phyloP scores from a whole-genome alignment of 2,113 vertebrate species.

The Cyphomyrus plagiostoma region DNA sequence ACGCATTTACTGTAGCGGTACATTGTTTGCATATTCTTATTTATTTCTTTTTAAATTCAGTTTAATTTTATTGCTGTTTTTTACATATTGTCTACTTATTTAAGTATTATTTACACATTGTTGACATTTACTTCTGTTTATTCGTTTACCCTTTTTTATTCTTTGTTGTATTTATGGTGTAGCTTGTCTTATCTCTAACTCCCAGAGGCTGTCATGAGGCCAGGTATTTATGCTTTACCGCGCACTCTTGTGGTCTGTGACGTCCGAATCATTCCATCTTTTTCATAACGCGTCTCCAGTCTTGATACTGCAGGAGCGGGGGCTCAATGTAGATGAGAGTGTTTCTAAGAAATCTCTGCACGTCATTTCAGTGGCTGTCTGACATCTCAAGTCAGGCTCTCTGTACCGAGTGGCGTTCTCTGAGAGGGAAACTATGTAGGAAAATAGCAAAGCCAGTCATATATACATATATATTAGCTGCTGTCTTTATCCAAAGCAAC shows the following conservation, averaged over 20 bases:
- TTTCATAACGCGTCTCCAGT: background rate
- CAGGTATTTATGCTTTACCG: background rate
- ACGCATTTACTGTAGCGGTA: background rate
- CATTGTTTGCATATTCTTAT: background rate
- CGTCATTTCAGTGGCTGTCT: conserved; percentile 1
- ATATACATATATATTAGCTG: background rate
- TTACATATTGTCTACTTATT: background rate
- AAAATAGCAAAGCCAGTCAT: background rate
- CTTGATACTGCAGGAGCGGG: background rate
- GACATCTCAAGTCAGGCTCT: background rate
- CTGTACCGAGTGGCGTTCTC: background rate
- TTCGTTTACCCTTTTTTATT: background rate
- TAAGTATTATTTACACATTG: background rate
- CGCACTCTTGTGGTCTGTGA: background rate
- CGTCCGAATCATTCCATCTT: background rate
- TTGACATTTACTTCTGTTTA: background rate
- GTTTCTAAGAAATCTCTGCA: conserved; percentile 9
- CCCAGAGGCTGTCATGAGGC: background rate
- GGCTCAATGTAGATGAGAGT: background rate
- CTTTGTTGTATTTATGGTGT: background rate
- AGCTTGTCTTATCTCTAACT: background rate
- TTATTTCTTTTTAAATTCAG: background rate
- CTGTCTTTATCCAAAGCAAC: background rate
- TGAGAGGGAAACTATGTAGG: background rate
- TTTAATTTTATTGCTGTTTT: background rate